Base-by-base conservation (phyloP, 2,888 invertebrate species). In the Mantis religiosa region DNA sequence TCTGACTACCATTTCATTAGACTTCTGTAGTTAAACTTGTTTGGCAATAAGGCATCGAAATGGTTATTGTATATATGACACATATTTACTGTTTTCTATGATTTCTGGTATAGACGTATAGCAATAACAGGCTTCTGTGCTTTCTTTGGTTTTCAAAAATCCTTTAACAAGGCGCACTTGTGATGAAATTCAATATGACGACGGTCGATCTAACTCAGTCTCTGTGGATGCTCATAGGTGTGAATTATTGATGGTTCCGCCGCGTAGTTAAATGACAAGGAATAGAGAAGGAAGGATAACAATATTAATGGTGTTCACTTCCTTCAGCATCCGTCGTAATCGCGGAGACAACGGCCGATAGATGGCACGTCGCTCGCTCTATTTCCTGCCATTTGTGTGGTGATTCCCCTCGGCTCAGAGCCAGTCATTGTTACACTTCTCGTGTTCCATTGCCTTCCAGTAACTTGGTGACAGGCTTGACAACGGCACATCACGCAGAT, bases 221-320 rank as follows among this genome's bases (percentile, higher is more conserved):
- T 54, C 54, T 71, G 20, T 71, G 54, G 82, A 82, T 82, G 87
- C n/a, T 87, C 87, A 87, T 82, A 87, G 87, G 87, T 87, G 87
- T 87, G 87, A 87, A 87, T 87, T 87, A 87, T 87, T 87, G 87
- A 87, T 87, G 82, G 81, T 87, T 82, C 82, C 34, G 81, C 41
- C 34, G 82, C 54, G 30, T 34, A 34, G 87, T 87, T 87, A 87
- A 87, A 87, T 87, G 87, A 41, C 82, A 82, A 41, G 87, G 82
- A 87, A 87, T 87, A 54, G 85, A 85, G 85, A 86, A 81, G 86
- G 86, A 86, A 86, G 86, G 87, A 87, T 87, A 82, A 87, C 82
- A 82, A 87, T 87, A 87, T 87, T 87, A 87, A 87, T 87, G 87
- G 87, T 34, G 30, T 87, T 87, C 87, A 87, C 87, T 87, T 87